Evolutionary conservation across 2,888 invertebrate genomes (phyloP).

Genomic region (Leptinotarsa peninsularis): DNA sequence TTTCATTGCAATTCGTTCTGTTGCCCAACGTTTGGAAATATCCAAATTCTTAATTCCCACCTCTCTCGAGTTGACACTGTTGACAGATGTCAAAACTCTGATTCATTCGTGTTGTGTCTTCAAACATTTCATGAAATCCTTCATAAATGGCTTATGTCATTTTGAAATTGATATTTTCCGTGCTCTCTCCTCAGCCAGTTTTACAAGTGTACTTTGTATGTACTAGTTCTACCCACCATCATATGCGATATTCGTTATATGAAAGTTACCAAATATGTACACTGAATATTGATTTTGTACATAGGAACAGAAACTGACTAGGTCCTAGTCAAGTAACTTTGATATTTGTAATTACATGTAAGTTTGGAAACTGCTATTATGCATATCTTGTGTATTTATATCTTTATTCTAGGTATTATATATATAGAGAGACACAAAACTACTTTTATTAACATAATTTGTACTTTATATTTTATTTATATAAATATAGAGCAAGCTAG

Average conservation of each 20-base stretch:
- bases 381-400: constrained; percentile 62
- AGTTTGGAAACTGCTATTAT: constrained; percentile 56
- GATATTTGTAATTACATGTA: constrained; percentile 58
- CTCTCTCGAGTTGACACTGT: too few species aligned
- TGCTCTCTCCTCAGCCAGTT: constrained; percentile 37
- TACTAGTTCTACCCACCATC: constrained; percentile 36
- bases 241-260: constrained; percentile 62
- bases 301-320: constrained; percentile 63
- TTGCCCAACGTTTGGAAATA: background rate
- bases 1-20: background rate
- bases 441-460: constrained; percentile 60
- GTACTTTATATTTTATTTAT: constrained; percentile 61
- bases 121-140: background rate
- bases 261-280: constrained; percentile 68
- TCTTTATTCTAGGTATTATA: constrained; percentile 57
- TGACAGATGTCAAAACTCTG: background rate
- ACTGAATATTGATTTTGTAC: constrained; percentile 62
- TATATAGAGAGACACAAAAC: constrained; percentile 53
- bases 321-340: constrained; percentile 64
- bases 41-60: background rate
- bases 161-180: constrained; percentile 12
- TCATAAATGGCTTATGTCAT: constrained; percentile 13
- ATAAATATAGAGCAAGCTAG: constrained; percentile 59
- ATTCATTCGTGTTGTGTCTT: background rate
- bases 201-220: constrained; percentile 36